Conservation (phyloP, 1,140 invertebrate species). For the Asbolus verrucosus region DNA sequence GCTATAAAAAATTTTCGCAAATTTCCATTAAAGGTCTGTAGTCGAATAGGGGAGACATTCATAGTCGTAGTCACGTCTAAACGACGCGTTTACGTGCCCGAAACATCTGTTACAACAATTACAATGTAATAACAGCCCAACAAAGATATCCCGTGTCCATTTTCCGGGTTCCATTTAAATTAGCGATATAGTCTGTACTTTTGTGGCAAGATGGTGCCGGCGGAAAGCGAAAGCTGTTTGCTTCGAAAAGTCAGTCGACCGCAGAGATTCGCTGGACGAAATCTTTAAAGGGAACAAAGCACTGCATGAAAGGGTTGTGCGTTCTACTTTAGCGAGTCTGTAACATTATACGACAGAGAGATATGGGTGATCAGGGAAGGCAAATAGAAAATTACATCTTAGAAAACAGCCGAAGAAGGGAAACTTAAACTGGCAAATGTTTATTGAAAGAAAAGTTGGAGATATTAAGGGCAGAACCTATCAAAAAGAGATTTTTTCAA, state of each 20-base stretch:
- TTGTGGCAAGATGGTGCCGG: slow-evolving; percentile 19
- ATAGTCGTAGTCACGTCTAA: slow-evolving; percentile 32
- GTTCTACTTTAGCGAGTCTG: slow-evolving; percentile 20
- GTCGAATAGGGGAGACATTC: background rate
- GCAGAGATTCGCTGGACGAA: slow-evolving; percentile 19
- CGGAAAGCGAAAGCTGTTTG: slow-evolving; percentile 36
- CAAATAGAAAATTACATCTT: slow-evolving; percentile 30
- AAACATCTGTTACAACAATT: slow-evolving; percentile 40
- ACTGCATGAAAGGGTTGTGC: slow-evolving; percentile 26
- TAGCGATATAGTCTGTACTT: slow-evolving; percentile 17
- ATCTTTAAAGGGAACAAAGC: slow-evolving; percentile 37
- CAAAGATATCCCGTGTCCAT: slow-evolving; percentile 32
- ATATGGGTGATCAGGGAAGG: slow-evolving; percentile 35
- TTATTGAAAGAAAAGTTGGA: slow-evolving; percentile 9
- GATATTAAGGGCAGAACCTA: slow-evolving; percentile 8
- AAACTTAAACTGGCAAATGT: slow-evolving; percentile 17
- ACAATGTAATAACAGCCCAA: slow-evolving; percentile 30
- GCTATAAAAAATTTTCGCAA: background rate
- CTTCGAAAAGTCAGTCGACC: slow-evolving; percentile 30
- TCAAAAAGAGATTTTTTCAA: slow-evolving; percentile 19
- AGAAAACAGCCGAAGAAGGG: slow-evolving; percentile 9
- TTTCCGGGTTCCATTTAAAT: slow-evolving; percentile 25
- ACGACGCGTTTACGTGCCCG: slow-evolving; percentile 39
- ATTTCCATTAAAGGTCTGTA: background rate
- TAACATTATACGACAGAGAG: slow-evolving; percentile 24